Conservation (phyloP, 2,113 vertebrate genomes). For the Xyliphius kryptos region DNA sequence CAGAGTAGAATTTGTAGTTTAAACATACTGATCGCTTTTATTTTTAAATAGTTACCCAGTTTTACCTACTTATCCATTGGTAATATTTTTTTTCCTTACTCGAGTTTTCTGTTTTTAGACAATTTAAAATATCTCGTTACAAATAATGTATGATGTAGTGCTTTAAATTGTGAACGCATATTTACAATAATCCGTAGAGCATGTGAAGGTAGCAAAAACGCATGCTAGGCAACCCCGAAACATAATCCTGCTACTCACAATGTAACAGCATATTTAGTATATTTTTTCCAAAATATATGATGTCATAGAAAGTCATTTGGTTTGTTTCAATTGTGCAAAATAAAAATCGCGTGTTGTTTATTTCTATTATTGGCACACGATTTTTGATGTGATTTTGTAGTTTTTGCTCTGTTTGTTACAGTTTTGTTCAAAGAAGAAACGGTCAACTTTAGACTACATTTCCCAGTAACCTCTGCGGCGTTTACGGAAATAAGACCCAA, state of each 20-base stretch:
- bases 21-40: no score
- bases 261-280: no score
- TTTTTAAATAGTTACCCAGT: no score
- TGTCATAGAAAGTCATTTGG: no score
- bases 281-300: no score
- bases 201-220: no score
- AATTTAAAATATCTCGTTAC: neutral
- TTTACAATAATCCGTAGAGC: neutral
- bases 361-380: no score
- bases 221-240: no score
- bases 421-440: neutral
- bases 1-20: no score
- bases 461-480: neutral
- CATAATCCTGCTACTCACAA: no score
- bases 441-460: neutral
- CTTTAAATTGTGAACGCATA: neutral
- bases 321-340: no score
- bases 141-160: neutral
- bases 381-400: conserved; percentile 23
- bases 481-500: conserved; percentile 3
- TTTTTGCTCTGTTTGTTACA: neutral
- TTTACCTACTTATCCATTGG: neutral
- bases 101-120: neutral
- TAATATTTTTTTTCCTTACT: neutral
- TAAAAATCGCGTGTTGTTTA: no score